Evolutionary conservation across 2,113 vertebrate genomes (phyloP).

Genomic region (Neomonachus schauinslandi): DNA sequence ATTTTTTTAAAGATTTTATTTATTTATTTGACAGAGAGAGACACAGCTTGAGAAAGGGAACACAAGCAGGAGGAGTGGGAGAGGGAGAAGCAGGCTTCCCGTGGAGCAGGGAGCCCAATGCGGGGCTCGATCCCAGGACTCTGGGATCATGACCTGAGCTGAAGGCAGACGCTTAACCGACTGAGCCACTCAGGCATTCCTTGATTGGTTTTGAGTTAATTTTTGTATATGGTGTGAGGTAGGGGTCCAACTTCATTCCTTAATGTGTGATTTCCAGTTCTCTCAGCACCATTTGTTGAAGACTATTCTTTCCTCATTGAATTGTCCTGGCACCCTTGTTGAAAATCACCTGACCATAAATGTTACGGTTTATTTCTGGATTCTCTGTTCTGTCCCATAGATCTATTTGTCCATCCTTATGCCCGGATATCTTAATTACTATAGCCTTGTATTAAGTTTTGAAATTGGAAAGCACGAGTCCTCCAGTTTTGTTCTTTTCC

Average conservation of each 20-base stretch:
- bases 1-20: no score
- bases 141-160: no score
- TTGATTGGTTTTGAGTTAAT: not conserved
- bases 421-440: not conserved
- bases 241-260: not conserved
- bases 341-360: not conserved
- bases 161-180: no score
- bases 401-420: not conserved
- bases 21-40: no score
- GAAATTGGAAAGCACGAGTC: not conserved
- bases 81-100: no score
- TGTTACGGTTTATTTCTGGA: conserved; percentile 36
- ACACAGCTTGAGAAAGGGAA: no score
- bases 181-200: not conserved
- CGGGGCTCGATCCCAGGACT: no score
- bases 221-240: not conserved
- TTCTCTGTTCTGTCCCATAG: not conserved
- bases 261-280: not conserved
- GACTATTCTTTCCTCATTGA: not conserved
- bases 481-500: conserved; percentile 28
- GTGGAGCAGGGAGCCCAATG: no score
- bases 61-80: no score
- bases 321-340: not conserved
- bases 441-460: conserved; percentile 46
- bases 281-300: not conserved